phyloP scores from a whole-genome alignment of 2,113 vertebrate genomes.

The Enhydra lutris region DNA sequence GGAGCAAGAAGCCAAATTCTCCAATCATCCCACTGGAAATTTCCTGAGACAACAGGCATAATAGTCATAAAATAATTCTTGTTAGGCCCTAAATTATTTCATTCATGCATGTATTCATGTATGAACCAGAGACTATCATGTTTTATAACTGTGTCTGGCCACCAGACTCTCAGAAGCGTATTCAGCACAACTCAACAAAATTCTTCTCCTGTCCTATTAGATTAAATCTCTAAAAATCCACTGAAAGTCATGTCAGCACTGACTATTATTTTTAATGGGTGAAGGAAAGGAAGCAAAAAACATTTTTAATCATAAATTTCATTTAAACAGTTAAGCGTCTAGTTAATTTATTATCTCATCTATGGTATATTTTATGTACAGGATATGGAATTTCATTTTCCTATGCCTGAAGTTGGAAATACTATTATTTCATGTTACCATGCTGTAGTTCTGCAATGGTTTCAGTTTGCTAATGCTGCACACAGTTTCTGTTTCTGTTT shows the following conservation, averaged over 20 bases:
- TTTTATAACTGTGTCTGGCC: not conserved
- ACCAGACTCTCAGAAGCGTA: not conserved
- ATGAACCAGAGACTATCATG: not conserved
- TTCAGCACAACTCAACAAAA: not conserved
- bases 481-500: not conserved
- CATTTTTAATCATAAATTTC: not conserved
- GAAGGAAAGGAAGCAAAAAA: not conserved
- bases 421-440: not conserved
- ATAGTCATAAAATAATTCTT: slow-evolving; percentile 48
- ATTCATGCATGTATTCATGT: no score
- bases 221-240: not conserved
- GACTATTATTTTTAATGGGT: not conserved
- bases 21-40: slow-evolving; percentile 33
- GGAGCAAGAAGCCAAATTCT: slow-evolving; percentile 21
- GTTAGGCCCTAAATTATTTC: slow-evolving; percentile 18
- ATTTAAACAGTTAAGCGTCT: not conserved
- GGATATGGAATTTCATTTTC: not conserved
- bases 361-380: not conserved
- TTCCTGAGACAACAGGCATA: not conserved
- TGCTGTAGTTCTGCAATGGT: not conserved
- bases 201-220: not conserved
- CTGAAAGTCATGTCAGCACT: not conserved
- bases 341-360: not conserved
- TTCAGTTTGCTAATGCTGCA: not conserved
- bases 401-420: not conserved